Evolutionary conservation across 2,888 invertebrate species (phyloP).

Genomic region (Sipha maydis): DNA sequence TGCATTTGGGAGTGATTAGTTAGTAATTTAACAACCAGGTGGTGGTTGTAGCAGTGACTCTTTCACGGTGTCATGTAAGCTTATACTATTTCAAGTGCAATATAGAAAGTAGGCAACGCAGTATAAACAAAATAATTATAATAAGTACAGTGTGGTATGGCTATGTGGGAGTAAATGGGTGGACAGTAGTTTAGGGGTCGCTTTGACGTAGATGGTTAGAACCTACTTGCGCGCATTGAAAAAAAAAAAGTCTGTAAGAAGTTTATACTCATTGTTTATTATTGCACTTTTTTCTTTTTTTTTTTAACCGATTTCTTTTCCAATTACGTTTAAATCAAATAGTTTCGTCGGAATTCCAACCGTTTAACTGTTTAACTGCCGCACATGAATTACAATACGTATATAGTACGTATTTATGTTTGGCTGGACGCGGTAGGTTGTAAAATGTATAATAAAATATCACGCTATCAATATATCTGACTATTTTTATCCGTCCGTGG

Average conservation of each 20-base stretch:
- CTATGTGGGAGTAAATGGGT: slow-evolving; percentile 26
- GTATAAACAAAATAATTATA: slow-evolving; percentile 25
- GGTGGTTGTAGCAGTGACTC: not conserved
- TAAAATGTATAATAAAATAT: too few relatives aligned
- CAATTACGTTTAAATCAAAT: not conserved
- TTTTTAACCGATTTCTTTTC: too few relatives aligned
- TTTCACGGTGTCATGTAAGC: not conserved
- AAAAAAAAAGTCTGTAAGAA: not conserved
- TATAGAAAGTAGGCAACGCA: not conserved
- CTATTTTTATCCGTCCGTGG: too few relatives aligned
- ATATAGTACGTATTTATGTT: too few relatives aligned
- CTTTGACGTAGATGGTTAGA: not conserved
- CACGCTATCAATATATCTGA: too few relatives aligned
- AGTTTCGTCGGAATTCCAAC: not conserved
- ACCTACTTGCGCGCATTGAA: not conserved
- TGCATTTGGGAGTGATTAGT: too few relatives aligned
- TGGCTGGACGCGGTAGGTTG: too few relatives aligned
- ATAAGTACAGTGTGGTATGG: slow-evolving; percentile 8
- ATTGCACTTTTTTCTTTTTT: not conserved
- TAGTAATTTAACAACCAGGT: too few relatives aligned
- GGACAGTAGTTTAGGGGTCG: slow-evolving; percentile 3
- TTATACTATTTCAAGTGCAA: not conserved
- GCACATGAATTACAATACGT: too few relatives aligned
- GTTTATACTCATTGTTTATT: slow-evolving; percentile 5
- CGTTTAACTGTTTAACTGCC: not conserved